Conservation (phyloP, 2,888 invertebrate species). For the Scaptomyza reducta region DNA sequence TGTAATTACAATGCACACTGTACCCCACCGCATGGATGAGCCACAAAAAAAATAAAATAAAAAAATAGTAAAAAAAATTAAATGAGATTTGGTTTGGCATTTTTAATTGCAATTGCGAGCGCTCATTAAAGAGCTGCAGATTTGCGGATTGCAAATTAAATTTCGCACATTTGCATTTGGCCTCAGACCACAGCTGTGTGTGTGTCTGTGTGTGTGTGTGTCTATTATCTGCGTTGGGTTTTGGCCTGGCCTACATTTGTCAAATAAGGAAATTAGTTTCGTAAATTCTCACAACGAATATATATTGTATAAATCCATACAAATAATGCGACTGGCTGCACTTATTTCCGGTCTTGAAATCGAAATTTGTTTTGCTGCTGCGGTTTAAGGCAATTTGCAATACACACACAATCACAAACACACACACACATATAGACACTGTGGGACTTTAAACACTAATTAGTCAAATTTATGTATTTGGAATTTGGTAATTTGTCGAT, state of each 20-base stretch:
- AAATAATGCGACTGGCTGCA: slow-evolving; percentile 2
- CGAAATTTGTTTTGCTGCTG: background rate
- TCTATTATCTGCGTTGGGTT: background rate
- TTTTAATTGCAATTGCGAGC: slow-evolving; percentile 64
- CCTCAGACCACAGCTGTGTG: background rate
- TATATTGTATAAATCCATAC: background rate
- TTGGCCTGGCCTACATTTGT: slow-evolving; percentile 31
- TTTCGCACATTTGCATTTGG: slow-evolving; percentile 23
- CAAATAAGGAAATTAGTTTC: slow-evolving; percentile 66
- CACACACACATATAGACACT: slow-evolving; percentile 16
- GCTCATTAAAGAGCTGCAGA: slow-evolving; percentile 52
- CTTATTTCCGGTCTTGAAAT: slow-evolving; percentile 41
- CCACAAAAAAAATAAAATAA: background rate
- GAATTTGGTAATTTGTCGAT: slow-evolving; percentile 70
- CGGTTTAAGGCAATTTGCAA: background rate
- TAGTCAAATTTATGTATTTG: slow-evolving; percentile 61
- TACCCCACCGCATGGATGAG: background rate
- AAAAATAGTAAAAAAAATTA: slow-evolving; percentile 9
- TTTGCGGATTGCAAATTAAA: slow-evolving; percentile 36
- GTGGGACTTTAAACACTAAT: slow-evolving; percentile 69
- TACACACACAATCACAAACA: background rate
- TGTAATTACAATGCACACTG: slow-evolving; percentile 3
- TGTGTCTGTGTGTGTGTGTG: background rate
- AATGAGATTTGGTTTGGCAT: slow-evolving; percentile 32
- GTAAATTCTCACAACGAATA: slow-evolving; percentile 30